Conservation (phyloP, 1,140 invertebrate genomes). For the Periplaneta americana region DNA sequence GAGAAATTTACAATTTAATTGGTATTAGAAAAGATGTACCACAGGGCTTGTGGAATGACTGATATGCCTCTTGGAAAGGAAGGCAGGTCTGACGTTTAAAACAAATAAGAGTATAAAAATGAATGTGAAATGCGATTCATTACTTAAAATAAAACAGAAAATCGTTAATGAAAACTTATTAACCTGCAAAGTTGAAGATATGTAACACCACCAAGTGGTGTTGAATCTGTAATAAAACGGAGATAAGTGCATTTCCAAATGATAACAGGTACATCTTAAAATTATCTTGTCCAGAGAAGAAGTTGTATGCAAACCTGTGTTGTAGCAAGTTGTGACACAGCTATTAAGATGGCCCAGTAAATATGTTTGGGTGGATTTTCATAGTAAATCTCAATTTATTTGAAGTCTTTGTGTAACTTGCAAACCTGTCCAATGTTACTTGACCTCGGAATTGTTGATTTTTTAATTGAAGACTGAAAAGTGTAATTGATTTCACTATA, state of each 20-base stretch:
- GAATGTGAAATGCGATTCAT: neutral
- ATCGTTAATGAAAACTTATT: neutral
- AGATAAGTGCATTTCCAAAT: neutral
- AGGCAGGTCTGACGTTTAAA: neutral
- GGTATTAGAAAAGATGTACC: neutral
- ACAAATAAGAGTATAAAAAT: neutral
- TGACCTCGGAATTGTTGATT: neutral
- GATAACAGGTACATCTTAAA: neutral
- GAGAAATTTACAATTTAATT: neutral
- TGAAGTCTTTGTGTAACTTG: neutral
- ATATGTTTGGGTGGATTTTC: neutral
- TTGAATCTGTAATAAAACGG: neutral
- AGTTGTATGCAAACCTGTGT: neutral
- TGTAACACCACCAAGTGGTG: neutral
- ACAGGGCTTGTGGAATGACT: too few relatives aligned
- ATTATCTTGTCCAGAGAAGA: neutral
- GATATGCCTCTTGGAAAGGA: neutral
- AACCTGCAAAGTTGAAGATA: neutral
- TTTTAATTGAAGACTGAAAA: neutral
- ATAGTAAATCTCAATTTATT: neutral
- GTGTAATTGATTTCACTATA: too few relatives aligned
- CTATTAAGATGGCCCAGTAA: neutral
- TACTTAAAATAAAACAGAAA: neutral
- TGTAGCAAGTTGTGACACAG: neutral
- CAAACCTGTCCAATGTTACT: neutral